Evolutionary conservation across 2,113 vertebrate species (phyloP), one percentile per base, ranked within the genome.

Genomic region (Eulemur macaco): DNA sequence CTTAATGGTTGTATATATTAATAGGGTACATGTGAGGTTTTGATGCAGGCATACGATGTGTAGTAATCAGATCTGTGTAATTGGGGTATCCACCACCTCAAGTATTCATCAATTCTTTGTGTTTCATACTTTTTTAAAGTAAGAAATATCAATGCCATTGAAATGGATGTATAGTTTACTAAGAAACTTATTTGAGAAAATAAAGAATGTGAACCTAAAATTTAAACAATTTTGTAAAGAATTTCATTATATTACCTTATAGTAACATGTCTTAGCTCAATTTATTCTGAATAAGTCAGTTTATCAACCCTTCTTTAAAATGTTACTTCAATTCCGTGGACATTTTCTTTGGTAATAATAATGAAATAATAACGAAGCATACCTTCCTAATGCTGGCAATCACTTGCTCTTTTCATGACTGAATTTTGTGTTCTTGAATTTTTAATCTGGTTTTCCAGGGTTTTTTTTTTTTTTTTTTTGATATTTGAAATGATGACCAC

Each of bases 401-500:
- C 47, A 42, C 45, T 68, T 66, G 20, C 25, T 45, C 80, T 37
- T 84, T 69, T 10, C 15, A 1, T 12, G 23, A 37, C 7, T 91
- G 39, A 84, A 84, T 42, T 89, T 82, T 63, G 6, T 60, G 8
- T 87, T 77, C 58, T 86, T 45, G 31, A 88, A 89, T 94, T 87
- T 94, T 89, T 77, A 83, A 86, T 90, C 87, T 96, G 18, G 11
- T 21, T 92, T 91, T 47, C 4, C 31, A 95, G 86, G 12, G 12
- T 80, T 47, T n/a, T 42, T 52, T 50, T 50, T 64, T 12, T 83
- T 47, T n/a, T 42, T 52, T 50, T 64, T 91, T 85, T 83, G 15
- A 85, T 60, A 45, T 94, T 58, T 96, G 76, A 95, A 78, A 95
- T 95, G 71, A 96, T 73, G 78, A 87, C 56, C 60, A 27, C 23